Conservation (phyloP, 2,888 invertebrate genomes). For the Apomyelois bistriatella region DNA sequence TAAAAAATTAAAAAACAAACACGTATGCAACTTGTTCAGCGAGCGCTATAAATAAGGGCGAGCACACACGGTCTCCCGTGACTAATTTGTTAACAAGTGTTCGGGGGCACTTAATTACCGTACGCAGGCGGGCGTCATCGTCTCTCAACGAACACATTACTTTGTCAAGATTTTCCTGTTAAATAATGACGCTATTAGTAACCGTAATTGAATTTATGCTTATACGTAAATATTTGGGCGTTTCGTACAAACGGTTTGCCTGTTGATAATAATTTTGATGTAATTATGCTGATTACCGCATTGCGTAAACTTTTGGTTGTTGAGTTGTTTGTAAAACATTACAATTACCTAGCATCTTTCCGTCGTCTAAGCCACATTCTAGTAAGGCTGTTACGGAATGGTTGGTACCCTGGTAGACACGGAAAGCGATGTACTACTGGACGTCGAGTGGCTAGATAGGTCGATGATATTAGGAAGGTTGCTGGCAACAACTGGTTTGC, state of each 20-base stretch:
- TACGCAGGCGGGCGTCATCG: conserved; percentile 58
- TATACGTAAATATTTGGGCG: conserved; percentile 24
- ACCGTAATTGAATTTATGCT: conserved; percentile 50
- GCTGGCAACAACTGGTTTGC: too few species aligned
- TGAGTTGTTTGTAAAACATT: too few species aligned
- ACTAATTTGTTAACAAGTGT: conserved; percentile 76
- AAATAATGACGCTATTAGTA: conserved; percentile 55
- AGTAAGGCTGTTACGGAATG: too few species aligned
- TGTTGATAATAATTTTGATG: conserved; percentile 15
- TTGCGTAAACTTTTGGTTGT: neutral
- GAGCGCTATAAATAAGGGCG: conserved; percentile 55
- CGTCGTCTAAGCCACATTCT: too few species aligned
- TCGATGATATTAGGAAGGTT: too few species aligned
- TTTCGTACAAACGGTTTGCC: conserved; percentile 15
- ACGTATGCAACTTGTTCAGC: conserved; percentile 25
- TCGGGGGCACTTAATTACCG: conserved; percentile 64
- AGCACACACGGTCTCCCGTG: conserved; percentile 55
- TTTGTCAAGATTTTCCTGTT: conserved; percentile 53
- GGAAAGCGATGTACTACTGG: too few species aligned
- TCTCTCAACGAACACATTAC: conserved; percentile 55
- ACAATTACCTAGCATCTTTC: too few species aligned
- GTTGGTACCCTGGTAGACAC: too few species aligned
- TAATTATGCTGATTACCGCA: conserved; percentile 9
- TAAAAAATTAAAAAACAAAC: conserved; percentile 12
- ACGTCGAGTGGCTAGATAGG: too few species aligned